Base-by-base conservation (phyloP, 2,888 invertebrate species). In the Leptinotarsa peninsularis region DNA sequence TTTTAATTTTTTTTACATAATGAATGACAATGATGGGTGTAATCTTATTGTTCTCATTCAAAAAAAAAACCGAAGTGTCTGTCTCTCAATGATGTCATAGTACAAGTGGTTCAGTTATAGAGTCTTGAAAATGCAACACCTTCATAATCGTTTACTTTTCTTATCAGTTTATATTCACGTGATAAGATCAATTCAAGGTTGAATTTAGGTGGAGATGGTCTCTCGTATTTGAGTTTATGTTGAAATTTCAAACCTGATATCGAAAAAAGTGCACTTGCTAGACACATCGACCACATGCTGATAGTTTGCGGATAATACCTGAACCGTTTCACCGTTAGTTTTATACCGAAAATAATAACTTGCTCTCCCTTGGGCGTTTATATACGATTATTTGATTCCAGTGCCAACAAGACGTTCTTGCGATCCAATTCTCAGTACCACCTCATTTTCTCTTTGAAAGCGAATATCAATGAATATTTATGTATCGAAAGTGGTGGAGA, bases 371-470 rank as follows among this genome's bases (percentile, higher is more conserved):
- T 23, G 23, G 4, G 58, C 58, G 43, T 43, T 4, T 27, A 58
- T 1, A 14, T 23, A 4, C 23, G 3, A 58, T 21, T 17, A 58
- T 21, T 58, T 13, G 14, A 14, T 58, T 58, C 14, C 14, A 18
- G 10, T 58, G 10, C 14, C 58, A 23, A 14, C 23, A 7, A 7
- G 54, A 54, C 7, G 18, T 18, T 54, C 18, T 54, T 54, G n/a
- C 18, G n/a, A 18, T 54, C 17, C 27, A 27, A 23, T 15, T 23
- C 13, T 23, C 23, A 14, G 63, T n/a, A 63, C 27, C 4, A 43
- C 33, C 27, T 63, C 63, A 63, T 63, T 63, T 63, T 63, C 63
- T 63, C 63, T 27, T 33, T n/a, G 63, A 63, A 63, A 63, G 43
- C 13, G 43, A 63, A n/a, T 43, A 43, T 63, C 43, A 63, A 63